Percentiles rank a stretch among this genome's conserved stretches.
phyloP scores from a whole-genome alignment of 2,888 invertebrate genomes.

The Rhogogaster chlorosoma region DNA sequence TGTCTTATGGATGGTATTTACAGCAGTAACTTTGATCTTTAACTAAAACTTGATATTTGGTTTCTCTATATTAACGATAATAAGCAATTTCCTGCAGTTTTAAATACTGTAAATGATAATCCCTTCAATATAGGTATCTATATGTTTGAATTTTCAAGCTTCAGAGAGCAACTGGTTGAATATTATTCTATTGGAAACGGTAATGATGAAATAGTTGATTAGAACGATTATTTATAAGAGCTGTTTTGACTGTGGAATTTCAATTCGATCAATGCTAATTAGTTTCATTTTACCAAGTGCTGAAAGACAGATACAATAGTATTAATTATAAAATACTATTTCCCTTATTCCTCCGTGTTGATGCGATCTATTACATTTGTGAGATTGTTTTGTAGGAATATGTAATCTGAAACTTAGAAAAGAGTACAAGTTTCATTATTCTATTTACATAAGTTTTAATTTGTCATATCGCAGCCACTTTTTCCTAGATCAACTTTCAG shows the following conservation, averaged over 20 bases:
- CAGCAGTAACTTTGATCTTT: background rate
- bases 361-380: background rate
- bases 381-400: background rate
- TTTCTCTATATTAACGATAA: background rate
- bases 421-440: background rate
- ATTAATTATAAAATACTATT: too few relatives aligned
- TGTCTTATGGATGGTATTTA: background rate
- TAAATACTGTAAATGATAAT: background rate
- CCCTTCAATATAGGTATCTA: background rate
- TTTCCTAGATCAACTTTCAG: background rate
- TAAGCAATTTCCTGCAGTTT: background rate
- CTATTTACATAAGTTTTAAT: background rate
- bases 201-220: background rate
- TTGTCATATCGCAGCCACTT: background rate
- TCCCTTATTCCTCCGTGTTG: background rate
- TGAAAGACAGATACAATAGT: background rate
- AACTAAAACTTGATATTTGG: background rate
- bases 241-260: background rate
- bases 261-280: background rate
- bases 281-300: background rate
- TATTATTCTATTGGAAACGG: background rate
- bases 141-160: background rate
- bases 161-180: background rate
- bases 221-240: background rate
- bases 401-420: background rate